Evolutionary conservation across 2,113 vertebrate species (phyloP).

Genomic region (Oreochromis aureus): DNA sequence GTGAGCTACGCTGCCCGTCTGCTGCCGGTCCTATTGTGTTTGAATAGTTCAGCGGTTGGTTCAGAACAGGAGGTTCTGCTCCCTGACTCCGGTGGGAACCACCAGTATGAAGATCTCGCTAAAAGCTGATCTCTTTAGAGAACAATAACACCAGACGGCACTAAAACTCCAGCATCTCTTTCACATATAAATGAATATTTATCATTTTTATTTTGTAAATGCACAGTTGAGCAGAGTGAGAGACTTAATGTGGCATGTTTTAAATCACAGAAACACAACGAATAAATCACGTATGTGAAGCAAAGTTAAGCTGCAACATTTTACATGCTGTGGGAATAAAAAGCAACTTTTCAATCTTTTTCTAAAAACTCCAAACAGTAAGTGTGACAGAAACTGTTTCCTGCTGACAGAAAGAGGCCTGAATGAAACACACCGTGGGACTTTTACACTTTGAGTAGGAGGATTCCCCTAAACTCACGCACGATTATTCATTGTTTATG

Average conservation of each 20-base stretch:
- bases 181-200: neutral
- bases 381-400: neutral
- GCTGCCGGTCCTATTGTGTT: neutral
- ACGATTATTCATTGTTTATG: neutral
- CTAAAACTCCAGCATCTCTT: neutral
- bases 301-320: neutral
- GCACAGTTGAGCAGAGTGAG: neutral
- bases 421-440: rapidly evolving
- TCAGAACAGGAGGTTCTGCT: neutral
- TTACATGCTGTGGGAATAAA: neutral
- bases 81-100: neutral
- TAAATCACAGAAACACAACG: neutral
- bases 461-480: neutral
- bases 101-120: neutral
- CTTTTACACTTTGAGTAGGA: neutral
- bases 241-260: neutral
- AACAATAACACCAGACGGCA: neutral
- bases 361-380: neutral
- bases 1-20: neutral
- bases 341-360: neutral
- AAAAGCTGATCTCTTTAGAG: neutral
- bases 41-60: neutral
- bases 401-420: neutral
- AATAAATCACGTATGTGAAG: neutral
- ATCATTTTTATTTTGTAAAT: neutral